phyloP scores from a whole-genome alignment of 2,113 vertebrate species.

The Syngnathus floridae region DNA sequence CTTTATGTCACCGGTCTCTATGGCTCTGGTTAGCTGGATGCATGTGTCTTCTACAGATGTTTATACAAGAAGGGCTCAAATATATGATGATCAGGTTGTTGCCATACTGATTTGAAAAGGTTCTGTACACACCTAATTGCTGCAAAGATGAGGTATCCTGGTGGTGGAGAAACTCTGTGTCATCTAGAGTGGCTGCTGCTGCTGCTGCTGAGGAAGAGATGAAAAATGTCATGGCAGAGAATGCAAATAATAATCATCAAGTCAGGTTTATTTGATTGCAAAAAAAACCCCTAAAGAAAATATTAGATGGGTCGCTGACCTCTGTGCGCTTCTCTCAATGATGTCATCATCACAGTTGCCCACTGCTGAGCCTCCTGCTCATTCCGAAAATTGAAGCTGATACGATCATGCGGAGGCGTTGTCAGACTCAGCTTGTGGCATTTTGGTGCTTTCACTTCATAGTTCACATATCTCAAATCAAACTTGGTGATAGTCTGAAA shows the following conservation, averaged over 20 bases:
- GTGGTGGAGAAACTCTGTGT: conserved; percentile 9
- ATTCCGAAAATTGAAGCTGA: conserved; percentile 73
- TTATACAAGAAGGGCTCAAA: background rate
- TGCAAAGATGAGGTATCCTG: conserved; percentile 30
- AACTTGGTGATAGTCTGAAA: conserved; percentile 69
- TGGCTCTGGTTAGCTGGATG: conserved; percentile 68
- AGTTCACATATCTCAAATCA: conserved; percentile 68
- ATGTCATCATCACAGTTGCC: conserved; percentile 78
- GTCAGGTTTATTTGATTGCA: no score
- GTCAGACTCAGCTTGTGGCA: conserved; percentile 72
- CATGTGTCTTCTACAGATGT: conserved; percentile 73
- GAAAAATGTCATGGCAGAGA: no score
- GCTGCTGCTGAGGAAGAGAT: no score
- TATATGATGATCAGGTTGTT: background rate
- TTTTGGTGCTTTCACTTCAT: conserved; percentile 66
- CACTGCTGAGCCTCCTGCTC: conserved; percentile 79
- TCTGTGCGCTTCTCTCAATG: conserved; percentile 74
- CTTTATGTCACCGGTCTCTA: conserved; percentile 75
- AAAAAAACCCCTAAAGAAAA: no score
- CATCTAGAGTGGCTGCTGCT: conserved; percentile 14
- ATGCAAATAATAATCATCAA: no score
- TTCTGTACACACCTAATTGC: conserved; percentile 40
- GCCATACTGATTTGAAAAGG: background rate
- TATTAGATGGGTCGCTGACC: conserved; percentile 51
- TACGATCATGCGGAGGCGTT: conserved; percentile 54